A percentile compares a stretch with the other conserved stretches of the same genome.
phyloP scores from a whole-genome alignment of 1,140 invertebrate genomes.

The Scylla paramamosain region DNA sequence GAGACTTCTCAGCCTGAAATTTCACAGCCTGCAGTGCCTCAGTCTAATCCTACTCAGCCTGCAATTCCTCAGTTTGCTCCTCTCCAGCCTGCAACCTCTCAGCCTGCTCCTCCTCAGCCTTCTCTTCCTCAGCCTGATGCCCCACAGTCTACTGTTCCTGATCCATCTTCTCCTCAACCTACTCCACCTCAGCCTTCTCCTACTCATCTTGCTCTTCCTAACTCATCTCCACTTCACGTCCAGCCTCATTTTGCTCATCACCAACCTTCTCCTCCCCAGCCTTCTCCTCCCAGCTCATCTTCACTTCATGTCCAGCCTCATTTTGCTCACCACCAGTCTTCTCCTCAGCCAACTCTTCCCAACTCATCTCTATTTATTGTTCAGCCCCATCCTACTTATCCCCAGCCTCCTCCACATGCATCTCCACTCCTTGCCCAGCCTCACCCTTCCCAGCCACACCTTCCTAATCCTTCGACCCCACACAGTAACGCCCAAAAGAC shows the following conservation, averaged over 20 bases:
- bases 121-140: neutral
- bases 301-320: neutral
- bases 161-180: neutral
- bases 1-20: no score
- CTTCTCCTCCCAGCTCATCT: no score
- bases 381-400: no score
- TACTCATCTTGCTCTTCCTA: no score
- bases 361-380: no score
- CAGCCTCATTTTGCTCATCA: no score
- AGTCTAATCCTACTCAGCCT: neutral
- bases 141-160: neutral
- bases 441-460: neutral
- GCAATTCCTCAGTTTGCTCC: neutral
- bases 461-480: neutral
- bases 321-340: neutral
- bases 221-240: no score
- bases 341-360: neutral
- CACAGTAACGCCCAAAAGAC: neutral
- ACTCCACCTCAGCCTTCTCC: neutral
- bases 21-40: neutral
- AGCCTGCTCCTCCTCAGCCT: neutral
- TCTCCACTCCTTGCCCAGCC: no score
- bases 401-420: no score
- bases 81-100: neutral
- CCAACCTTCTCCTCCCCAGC: no score